Base-by-base conservation (phyloP, 2,113 vertebrate species). In the Paramisgurnus dabryanus region DNA sequence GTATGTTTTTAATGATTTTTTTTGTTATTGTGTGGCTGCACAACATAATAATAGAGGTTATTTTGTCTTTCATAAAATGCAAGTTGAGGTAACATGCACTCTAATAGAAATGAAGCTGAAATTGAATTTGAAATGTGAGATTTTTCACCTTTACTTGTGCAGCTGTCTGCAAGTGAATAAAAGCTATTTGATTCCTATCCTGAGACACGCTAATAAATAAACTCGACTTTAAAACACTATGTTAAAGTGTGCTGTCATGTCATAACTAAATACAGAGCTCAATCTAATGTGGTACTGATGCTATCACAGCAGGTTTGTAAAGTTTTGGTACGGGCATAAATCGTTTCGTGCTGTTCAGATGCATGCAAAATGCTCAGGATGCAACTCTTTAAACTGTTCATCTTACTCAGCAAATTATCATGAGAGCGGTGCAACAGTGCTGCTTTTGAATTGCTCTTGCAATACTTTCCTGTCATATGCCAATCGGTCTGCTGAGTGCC, bases 121-220 rank as follows among this genome's bases (percentile, higher is more conserved):
- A 75, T 55, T 73, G 55, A 11, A 73, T 73, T 73, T 73, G 71
- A 73, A 74, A 74, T 5, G 13, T 34, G 72, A 75, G 73, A 75
- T 75, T 60, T 64, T 75, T 75, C 73, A 63, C 73, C 73, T 75
- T 75, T 75, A 41, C 60, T 15, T 39, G 41, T 39, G 73, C 27
- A 43, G 71, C 71, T 61, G 55, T 60, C 40, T 43, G 57, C 41
- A 74, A 74, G 70, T 73, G 55, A 73, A 73, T 73, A 73, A 60
- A 43, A 17, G 18, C 43, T 63, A 64, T 64, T 64, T 75, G 60
- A 75, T 61, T 75, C 49, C 41, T 47, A 75, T 64, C 73, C 43
- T 50, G 57, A 64, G 73, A 64, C 58, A 64, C 47, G 58, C 63
- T 75, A 61, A 61, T 75, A 15, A 49, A 75, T 63, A 75, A 75